Base-by-base conservation (phyloP, 1,140 invertebrate species). In the Yoshiicerus persimilis region DNA sequence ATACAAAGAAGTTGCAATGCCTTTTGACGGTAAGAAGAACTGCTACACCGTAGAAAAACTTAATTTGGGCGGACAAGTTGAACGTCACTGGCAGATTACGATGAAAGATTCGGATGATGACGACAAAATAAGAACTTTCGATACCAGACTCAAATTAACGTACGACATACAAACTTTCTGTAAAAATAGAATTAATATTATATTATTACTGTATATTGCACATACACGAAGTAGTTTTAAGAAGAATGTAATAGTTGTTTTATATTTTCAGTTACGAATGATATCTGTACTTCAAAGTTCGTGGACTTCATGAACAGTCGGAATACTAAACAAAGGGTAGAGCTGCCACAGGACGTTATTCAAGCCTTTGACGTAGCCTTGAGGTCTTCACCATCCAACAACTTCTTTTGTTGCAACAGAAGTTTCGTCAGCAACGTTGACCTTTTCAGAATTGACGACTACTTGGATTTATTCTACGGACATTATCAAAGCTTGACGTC, bases 1-100 rank as follows among this genome's bases (percentile, higher is more conserved):
- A 8, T 4, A 13, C 0, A 77, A 77, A n/a, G 16, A 77, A 77
- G 30, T 77, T 8, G 70, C 70, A n/a, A 77, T 77, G 70, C 83
- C 83, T 1, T 84, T 84, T 62, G 83, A 84, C 30, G 83, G 83
- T 8, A 84, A 84, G 83, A 84, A 84, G 32, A 84, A 84, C 10
- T 41, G 38, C 16, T 84, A 84, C 16, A 84, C 83, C 0, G 83
- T 62, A 1, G 32, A 34, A 41, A 41, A 34, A 13, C 16, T 84
- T 0, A 32, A 84, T 5, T 62, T 84, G 11, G 23, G 2, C 3
- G 20, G 30, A 8, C 38, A 62, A 32, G 23, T 47, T n/a, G 83
- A 41, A 13, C 5, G 23, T 0, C 23, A 27, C 16, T 41, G 38
- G 38, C 9, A n/a, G 13, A 11, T 84, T 3, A n/a, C 4, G 9